phyloP scores from a whole-genome alignment of 2,888 invertebrate genomes.

The Campoplex capitator region DNA sequence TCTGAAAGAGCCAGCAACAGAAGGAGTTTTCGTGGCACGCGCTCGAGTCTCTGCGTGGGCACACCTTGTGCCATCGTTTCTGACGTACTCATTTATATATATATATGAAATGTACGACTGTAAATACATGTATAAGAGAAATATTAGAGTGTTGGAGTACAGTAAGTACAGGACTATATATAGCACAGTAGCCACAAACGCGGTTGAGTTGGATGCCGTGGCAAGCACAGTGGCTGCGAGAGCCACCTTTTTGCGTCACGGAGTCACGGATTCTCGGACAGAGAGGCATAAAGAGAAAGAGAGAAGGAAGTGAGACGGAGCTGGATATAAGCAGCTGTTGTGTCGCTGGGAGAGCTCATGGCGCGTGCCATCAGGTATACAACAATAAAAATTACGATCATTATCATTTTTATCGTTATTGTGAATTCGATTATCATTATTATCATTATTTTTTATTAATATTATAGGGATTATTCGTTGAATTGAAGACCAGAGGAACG shows the following conservation, averaged over 20 bases:
- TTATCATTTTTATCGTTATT: not conserved
- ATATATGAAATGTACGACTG: constrained; percentile 12
- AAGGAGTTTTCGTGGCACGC: constrained; percentile 67
- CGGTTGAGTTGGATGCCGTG: constrained; percentile 51
- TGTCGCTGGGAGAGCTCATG: constrained; percentile 77
- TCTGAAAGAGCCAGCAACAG: constrained; percentile 31
- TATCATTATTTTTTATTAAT: not conserved
- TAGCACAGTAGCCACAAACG: constrained; percentile 30
- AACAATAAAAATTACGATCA: constrained; percentile 65
- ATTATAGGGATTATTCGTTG: no score
- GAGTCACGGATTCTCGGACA: constrained; percentile 65
- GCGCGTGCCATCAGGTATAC: constrained; percentile 84
- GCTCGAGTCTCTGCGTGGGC: constrained; percentile 74
- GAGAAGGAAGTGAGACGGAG: constrained; percentile 58
- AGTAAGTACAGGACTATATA: constrained; percentile 4
- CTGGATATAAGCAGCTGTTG: constrained; percentile 80
- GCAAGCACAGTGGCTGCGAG: constrained; percentile 51
- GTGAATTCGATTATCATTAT: not conserved
- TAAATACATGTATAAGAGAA: constrained; percentile 18
- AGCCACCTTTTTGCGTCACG: constrained; percentile 64
- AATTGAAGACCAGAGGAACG: no score
- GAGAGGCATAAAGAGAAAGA: constrained; percentile 28
- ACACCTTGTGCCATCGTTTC: constrained; percentile 76
- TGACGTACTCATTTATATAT: constrained; percentile 30
- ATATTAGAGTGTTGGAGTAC: constrained; percentile 11